These are phyloP conservation scores for Leptonema lineaticorne DNA, from an alignment of 1,140 invertebrate genomes.

Conservation along the genomic window DNA sequence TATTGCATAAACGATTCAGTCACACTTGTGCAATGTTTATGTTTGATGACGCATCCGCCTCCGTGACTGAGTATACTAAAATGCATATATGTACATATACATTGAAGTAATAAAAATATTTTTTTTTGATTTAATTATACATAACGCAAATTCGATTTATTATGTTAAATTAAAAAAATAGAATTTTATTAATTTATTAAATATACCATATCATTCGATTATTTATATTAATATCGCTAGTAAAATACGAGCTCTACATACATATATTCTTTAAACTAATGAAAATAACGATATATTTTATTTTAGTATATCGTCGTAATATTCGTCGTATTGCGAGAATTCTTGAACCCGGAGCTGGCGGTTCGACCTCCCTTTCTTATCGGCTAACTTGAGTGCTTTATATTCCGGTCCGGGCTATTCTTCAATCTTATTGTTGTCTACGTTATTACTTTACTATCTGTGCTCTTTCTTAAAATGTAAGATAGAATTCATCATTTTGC, in stretches of 20 bases:
- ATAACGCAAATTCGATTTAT: too few relatives aligned
- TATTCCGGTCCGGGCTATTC: constrained; percentile 21
- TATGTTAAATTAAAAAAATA: too few relatives aligned
- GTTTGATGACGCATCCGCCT: constrained; percentile 22
- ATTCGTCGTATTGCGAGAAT: constrained; percentile 27
- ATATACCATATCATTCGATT: too few relatives aligned
- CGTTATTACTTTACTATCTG: constrained; percentile 24
- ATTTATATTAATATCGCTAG: too few relatives aligned
- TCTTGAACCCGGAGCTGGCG: not conserved
- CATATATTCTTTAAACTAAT: too few relatives aligned
- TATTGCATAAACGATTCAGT: constrained; percentile 14
- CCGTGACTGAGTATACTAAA: too few relatives aligned
- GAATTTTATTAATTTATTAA: too few relatives aligned
- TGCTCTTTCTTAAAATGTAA: constrained; percentile 2
- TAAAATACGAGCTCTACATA: too few relatives aligned
- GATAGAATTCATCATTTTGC: constrained; percentile 5
- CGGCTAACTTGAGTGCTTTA: constrained; percentile 17
- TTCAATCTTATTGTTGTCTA: constrained; percentile 21
- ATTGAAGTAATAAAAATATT: too few relatives aligned
- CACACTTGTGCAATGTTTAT: constrained; percentile 22
- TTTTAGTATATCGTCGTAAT: not conserved
- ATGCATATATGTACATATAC: too few relatives aligned
- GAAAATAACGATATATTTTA: too few relatives aligned
- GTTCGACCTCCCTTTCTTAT: constrained; percentile 21
- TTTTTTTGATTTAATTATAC: too few relatives aligned